Base-by-base conservation (phyloP, 2,113 vertebrate genomes). In the Stercorarius parasiticus region DNA sequence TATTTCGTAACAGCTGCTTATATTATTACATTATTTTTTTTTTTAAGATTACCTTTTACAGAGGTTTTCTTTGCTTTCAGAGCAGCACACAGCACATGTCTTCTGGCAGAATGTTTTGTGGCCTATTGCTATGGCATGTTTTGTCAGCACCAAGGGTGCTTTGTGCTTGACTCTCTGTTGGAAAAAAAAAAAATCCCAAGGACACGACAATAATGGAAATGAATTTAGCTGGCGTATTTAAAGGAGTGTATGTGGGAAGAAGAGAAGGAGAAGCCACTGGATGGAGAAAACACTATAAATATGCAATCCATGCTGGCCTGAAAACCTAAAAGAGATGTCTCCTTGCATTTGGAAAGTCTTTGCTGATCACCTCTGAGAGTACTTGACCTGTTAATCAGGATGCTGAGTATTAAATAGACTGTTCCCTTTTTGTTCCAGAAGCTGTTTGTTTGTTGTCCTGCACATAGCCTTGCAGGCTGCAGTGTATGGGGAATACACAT, bases 401-500 rank as follows among this genome's bases (percentile, higher is more conserved):
- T 55, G 52, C 74, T 80, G 77, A 19, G 62, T 53, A 32, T 82
- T 81, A 91, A 87, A 9, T 10, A 94, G 93, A 18, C 56, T 10
- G 2, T 61, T 19, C 40, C 66, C 88, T 10, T 93, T 88, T 91
- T 82, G 43, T 95, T 97, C 21, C 97, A 99, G 99, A 93, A 99
- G 97, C 98, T 87, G 96, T 38, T 36, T 97, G 86, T 99, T 99
- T 95, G 82, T 99, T 76, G 95, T 95, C n/a, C 88, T 99, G 91
- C 99, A 99, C 36, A 3, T 99, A 52, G 64, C 98, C 77, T 88
- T 99, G 94, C 98, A 99, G 96, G 98, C 84, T 1, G 96, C 97
- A 4, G 99, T 99, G 71, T 99, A 98, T 49, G 97, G 97, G 25
- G 99, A 99, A 32, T 99, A 99, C 93, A 98, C 98, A 21, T 99